Evolutionary conservation across 2,113 vertebrate genomes (phyloP), one percentile per base, ranked within the genome.

Genomic region (Thalassarche chlororhynchos): DNA sequence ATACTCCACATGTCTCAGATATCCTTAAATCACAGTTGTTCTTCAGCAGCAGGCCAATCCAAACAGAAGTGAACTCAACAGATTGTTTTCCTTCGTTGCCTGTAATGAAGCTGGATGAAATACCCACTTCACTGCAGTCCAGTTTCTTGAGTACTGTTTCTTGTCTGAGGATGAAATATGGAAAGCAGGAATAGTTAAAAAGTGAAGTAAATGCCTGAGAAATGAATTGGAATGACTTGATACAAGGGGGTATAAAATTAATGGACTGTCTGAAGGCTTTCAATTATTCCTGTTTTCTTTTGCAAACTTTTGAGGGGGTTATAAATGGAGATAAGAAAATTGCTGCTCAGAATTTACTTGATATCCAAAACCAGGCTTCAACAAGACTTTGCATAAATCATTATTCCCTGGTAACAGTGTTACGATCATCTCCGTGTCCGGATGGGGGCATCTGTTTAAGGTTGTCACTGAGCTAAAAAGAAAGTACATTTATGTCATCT

Each of bases 171-270:
- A 69, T 1, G 9, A 51, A 26, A 44, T 77, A 10, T 88, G 72
- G 58, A 78, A 65, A 91, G 69, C 65, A 47, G 54, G 34, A 87
- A 26, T 78, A 76, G 87, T 91, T 92, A 88, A 84, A 93, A 95
- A 94, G 34, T 92, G 85, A 89, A 96, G 29, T 82, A 91, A 93
- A 76, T 85, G 75, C 44, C 87, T 93, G 76, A 89, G 64, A 88
- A 95, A 91, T 88, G 29, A 96, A 86, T 89, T 92, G 68, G 83
- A 95, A 90, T 96, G 46, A 71, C 90, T 95, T 93, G 89, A 85
- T 96, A 97, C 6, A 44, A 91, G 60, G 87, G 26, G 25, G 21
- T 95, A 82, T 97, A 95, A 97, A 98, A 96, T 96, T 86, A 98
- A 97, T 90, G 94, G 75, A 46, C 86, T 97, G 31, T 92, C 79